Conservation (phyloP, 2,888 invertebrate species). For the Pachymerium ferrugineum region DNA sequence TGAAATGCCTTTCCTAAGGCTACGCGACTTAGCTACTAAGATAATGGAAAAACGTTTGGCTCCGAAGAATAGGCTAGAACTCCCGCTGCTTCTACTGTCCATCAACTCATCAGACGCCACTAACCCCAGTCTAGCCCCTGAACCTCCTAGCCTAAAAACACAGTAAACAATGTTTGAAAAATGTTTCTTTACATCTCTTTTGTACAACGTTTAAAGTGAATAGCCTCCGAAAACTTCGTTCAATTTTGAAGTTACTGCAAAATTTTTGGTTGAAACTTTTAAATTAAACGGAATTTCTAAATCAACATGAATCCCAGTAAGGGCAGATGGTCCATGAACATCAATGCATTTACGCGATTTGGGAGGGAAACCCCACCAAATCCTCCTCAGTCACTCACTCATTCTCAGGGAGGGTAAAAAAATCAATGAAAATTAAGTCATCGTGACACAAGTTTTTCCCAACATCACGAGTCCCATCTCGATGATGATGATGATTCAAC, state of each 20-base stretch:
- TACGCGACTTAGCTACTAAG: slow-evolving; percentile 7
- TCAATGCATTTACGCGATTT: slow-evolving; percentile 17
- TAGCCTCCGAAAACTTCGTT: too few species aligned
- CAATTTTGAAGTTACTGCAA: too few species aligned
- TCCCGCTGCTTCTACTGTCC: slow-evolving; percentile 1
- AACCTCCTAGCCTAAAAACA: too few species aligned
- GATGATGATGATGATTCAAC: slow-evolving; percentile 19
- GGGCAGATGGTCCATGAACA: not conserved
- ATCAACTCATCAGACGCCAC: slow-evolving; percentile 19
- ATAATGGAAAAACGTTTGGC: slow-evolving; percentile 15
- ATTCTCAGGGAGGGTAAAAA: not conserved
- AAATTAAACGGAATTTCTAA: not conserved
- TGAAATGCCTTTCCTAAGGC: slow-evolving; percentile 20
- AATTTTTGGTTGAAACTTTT: too few species aligned
- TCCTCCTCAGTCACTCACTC: slow-evolving; percentile 15
- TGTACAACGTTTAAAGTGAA: too few species aligned
- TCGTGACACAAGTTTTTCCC: slow-evolving; percentile 15
- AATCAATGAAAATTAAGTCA: slow-evolving; percentile 27
- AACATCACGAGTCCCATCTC: slow-evolving; percentile 3
- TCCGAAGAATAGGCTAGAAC: not conserved
- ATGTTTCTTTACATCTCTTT: too few species aligned
- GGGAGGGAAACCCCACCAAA: slow-evolving; percentile 1
- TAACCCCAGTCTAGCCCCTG: not conserved
- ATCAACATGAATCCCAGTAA: not conserved
- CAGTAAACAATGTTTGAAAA: too few species aligned